Percentiles rank a stretch among this genome's conserved stretches.
These are phyloP conservation scores for Calidris pygmaea DNA, from an alignment of 2,113 vertebrate genomes.

Conservation along the genomic window DNA sequence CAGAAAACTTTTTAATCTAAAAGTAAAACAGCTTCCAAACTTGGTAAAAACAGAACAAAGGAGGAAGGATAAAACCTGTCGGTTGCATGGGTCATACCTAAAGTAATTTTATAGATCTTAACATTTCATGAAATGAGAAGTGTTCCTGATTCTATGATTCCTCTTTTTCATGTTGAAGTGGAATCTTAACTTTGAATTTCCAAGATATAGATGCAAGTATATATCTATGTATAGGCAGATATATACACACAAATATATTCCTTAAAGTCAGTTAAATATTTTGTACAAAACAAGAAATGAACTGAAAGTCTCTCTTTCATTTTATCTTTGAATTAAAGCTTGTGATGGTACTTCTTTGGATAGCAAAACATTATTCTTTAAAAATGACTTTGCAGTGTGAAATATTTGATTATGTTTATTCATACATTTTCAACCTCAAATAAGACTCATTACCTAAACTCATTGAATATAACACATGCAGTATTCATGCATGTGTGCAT, in stretches of 20 bases:
- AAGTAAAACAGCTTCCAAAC: neutral
- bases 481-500: neutral
- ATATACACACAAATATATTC: neutral
- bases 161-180: neutral
- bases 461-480: neutral
- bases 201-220: neutral
- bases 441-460: neutral
- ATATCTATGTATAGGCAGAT: neutral
- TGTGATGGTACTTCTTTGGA: neutral
- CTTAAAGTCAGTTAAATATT: neutral
- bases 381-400: neutral
- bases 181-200: neutral
- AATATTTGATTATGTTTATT: neutral
- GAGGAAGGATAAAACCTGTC: neutral
- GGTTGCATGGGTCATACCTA: neutral
- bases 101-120: neutral
- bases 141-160: neutral
- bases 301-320: neutral
- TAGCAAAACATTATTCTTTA: neutral
- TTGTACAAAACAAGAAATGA: neutral
- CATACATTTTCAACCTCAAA: neutral
- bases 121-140: neutral
- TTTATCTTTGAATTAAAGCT: neutral
- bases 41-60: neutral
- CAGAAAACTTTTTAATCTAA: neutral